Evolutionary conservation across 2,797 vertebrate species (phyloP), one percentile per base, ranked within the genome.

Genomic region (Acipenser oxyrinchus): DNA sequence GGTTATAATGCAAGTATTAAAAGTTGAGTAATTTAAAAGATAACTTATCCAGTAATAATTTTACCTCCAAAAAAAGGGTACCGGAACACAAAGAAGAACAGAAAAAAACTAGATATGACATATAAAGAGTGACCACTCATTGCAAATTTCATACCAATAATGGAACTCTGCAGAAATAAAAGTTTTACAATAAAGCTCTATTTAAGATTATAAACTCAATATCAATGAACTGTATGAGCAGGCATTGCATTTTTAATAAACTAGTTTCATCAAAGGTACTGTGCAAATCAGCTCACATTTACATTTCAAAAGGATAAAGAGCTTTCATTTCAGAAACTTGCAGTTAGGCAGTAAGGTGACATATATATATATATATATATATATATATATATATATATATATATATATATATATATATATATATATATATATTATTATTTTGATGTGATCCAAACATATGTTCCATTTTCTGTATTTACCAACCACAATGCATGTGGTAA

Each of bases 251-350:
- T 91, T 89, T 89, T 92, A 94, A 94, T 92, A 89, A 91, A 89
- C 87, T 84, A 88, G 89, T 89, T 86, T 87, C 87, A 93, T 95
- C 87, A 92, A 93, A 93, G 90, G 82, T 84, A 84, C 89, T 91
- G 85, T 89, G 90, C 80, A 91, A 90, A 93, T 92, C 86, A 83
- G 81, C 80, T 82, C 71, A 76, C 88, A 94, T 92, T 90, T 91
- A 85, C 88, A 92, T 90, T 90, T 92, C 90, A 95, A 93, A 93
- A 91, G 91, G 83, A 89, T 90, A 88, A 80, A 89, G 90, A 90
- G 86, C 72, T 70, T 89, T 91, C 84, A 84, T 90, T 93, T 90
- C 76, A 72, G 70, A 79, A 77, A 72, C 73, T 80, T 79, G 70
- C 50, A 70, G 55, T 80, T 81, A 88, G 81, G 70, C 50, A 70